Percentiles rank a stretch among this genome's conserved stretches.
Evolutionary conservation across 2,888 invertebrate species (phyloP).

Genomic region (Ectemnius lituratus): DNA sequence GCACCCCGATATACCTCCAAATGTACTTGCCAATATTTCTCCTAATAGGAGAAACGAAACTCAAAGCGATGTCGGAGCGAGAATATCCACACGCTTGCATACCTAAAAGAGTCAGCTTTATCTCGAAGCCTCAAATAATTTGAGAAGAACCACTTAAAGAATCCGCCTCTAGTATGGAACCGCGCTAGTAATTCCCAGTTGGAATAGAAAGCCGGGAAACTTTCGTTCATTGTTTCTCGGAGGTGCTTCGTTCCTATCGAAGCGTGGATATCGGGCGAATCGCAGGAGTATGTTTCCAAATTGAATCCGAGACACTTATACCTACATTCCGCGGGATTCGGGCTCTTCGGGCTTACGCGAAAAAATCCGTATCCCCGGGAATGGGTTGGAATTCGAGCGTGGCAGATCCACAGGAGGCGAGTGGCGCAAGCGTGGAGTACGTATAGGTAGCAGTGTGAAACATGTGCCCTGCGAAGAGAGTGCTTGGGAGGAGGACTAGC

Average conservation of each 20-base stretch:
- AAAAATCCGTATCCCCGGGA: constrained; percentile 30
- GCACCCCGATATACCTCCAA: too few species aligned
- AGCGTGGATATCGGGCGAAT: constrained; percentile 1
- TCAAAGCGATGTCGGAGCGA: too few species aligned
- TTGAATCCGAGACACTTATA: constrained; percentile 47
- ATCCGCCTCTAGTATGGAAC: too few species aligned
- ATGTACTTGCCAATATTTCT: too few species aligned
- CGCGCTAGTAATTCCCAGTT: too few species aligned
- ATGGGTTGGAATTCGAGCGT: constrained; percentile 27
- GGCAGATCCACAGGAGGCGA: constrained; percentile 20
- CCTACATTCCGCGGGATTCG: constrained; percentile 27
- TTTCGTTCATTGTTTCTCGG: constrained; percentile 18
- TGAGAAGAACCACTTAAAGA: too few species aligned
- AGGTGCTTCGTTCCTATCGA: constrained; percentile 8
- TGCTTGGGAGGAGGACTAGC: constrained; percentile 10
- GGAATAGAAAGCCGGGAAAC: constrained; percentile 9
- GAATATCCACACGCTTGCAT: too few species aligned
- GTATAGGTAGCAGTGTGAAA: constrained; percentile 31
- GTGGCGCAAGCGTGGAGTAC: constrained; percentile 17
- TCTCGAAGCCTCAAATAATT: too few species aligned
- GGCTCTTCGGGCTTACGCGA: constrained; percentile 14
- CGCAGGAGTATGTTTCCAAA: constrained; percentile 37
- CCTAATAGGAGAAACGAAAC: too few species aligned
- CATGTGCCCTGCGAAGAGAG: constrained; percentile 17
- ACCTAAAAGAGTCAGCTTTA: too few species aligned